These are phyloP conservation scores for Acanthosepion lycidas DNA, from an alignment of 2,888 invertebrate species.

Conservation along the genomic window DNA sequence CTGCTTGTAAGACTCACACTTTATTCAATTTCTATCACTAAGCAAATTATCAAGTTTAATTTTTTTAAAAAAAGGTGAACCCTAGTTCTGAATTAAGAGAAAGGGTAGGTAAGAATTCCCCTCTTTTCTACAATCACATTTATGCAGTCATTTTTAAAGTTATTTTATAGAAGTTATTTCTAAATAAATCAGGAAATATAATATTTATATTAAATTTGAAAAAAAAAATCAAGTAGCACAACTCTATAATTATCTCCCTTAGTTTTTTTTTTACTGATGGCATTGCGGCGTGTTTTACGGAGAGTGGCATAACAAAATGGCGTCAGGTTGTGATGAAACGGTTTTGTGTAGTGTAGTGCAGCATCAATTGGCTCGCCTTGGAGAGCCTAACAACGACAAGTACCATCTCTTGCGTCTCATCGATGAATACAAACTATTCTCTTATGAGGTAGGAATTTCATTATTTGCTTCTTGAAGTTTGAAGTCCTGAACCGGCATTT, in stretches of 20 bases:
- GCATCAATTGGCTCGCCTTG: not conserved
- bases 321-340: not conserved
- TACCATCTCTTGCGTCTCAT: constrained; percentile 14
- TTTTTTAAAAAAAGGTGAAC: too few relatives aligned
- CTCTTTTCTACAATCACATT: too few relatives aligned
- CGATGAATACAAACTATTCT: constrained; percentile 43
- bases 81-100: too few relatives aligned
- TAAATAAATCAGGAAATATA: too few relatives aligned
- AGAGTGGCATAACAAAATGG: not conserved
- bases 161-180: too few relatives aligned
- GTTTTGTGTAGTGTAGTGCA: not conserved
- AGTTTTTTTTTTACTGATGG: not conserved
- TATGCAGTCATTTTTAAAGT: too few relatives aligned
- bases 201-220: too few relatives aligned
- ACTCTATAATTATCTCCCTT: not conserved
- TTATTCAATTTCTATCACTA: too few relatives aligned
- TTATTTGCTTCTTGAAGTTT: not conserved
- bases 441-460: not conserved
- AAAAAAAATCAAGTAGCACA: too few relatives aligned
- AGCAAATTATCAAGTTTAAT: too few relatives aligned
- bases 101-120: too few relatives aligned
- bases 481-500: not conserved
- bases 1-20: too few relatives aligned
- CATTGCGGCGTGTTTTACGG: not conserved
- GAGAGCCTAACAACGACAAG: not conserved